Conservation (phyloP, 1,140 invertebrate genomes). For the Hesperophylax magnus region DNA sequence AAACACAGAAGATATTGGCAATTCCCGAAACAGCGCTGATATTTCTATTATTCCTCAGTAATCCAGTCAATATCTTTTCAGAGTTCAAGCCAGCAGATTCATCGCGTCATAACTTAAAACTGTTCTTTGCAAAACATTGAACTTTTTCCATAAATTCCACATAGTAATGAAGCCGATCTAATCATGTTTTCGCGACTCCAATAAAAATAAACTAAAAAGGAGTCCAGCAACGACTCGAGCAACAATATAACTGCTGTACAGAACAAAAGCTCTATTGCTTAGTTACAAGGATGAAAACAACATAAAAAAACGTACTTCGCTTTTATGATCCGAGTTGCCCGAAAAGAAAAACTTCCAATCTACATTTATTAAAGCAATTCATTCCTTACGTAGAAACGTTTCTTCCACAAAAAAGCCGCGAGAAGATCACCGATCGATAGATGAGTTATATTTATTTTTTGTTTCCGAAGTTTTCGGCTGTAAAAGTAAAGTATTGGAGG, state of each 20-base stretch:
- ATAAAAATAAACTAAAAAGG: conserved; percentile 24
- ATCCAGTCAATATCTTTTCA: no score
- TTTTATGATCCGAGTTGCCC: conserved; percentile 4
- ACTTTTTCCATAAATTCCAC: background rate
- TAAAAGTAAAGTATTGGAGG: conserved; percentile 15
- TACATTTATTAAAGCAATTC: conserved; percentile 35
- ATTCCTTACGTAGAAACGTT: background rate
- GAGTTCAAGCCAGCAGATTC: no score
- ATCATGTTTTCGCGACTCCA: conserved; percentile 2
- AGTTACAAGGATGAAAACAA: conserved; percentile 25
- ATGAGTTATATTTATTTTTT: conserved; percentile 32
- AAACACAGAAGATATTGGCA: no score
- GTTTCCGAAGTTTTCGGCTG: conserved; percentile 20
- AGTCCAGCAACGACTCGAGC: background rate
- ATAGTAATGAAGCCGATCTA: conserved; percentile 9
- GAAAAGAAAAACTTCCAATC: background rate
- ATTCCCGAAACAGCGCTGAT: no score
- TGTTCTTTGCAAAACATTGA: background rate
- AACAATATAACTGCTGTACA: background rate
- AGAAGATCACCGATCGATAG: conserved; percentile 19
- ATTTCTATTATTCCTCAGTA: no score
- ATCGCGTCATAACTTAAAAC: no score
- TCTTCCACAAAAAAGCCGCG: conserved; percentile 3
- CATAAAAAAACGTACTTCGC: conserved; percentile 17
- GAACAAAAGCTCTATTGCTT: conserved; percentile 21